Percentiles rank a stretch among this genome's conserved stretches.
These are phyloP conservation scores for Magallana ariakensis DNA, from an alignment of 1,140 invertebrate genomes.

Conservation along the genomic window DNA sequence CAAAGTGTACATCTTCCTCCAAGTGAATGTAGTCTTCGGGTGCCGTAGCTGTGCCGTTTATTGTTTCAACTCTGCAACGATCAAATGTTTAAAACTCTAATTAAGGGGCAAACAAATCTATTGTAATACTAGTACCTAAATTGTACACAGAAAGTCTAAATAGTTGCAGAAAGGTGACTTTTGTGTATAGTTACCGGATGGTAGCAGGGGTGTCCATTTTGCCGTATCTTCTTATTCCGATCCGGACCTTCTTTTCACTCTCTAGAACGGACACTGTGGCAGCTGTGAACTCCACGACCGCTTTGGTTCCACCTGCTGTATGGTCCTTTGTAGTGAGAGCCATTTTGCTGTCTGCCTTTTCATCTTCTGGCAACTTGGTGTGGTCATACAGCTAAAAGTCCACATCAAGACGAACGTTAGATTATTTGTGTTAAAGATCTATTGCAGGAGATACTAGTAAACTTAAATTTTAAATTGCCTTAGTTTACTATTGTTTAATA, in stretches of 20 bases:
- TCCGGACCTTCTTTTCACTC: constrained; percentile 83
- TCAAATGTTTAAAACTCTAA: neutral
- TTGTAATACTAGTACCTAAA: too few species aligned
- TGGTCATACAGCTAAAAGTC: constrained; percentile 67
- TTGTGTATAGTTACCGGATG: constrained; percentile 79
- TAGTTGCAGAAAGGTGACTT: too few species aligned
- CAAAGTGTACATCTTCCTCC: constrained; percentile 83
- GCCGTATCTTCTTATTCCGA: constrained; percentile 82
- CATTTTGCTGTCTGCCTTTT: constrained; percentile 42
- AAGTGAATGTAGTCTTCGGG: constrained; percentile 83
- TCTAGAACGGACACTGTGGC: constrained; percentile 83
- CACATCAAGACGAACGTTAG: neutral
- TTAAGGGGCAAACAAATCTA: neutral
- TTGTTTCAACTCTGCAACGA: constrained; percentile 82
- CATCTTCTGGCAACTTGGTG: constrained; percentile 65
- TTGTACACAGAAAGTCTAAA: too few species aligned
- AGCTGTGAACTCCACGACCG: constrained; percentile 84
- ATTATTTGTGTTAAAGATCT: neutral
- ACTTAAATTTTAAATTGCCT: too few species aligned
- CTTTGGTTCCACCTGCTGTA: constrained; percentile 75
- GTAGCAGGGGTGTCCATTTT: constrained; percentile 80
- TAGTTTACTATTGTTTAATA: too few species aligned
- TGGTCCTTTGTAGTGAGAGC: constrained; percentile 65
- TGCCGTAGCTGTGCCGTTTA: constrained; percentile 84
- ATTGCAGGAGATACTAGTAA: too few species aligned